Evolutionary conservation across 2,797 vertebrate species (phyloP), one percentile per base, ranked within the genome.

Genomic region (Philypnodon macrostomus): DNA sequence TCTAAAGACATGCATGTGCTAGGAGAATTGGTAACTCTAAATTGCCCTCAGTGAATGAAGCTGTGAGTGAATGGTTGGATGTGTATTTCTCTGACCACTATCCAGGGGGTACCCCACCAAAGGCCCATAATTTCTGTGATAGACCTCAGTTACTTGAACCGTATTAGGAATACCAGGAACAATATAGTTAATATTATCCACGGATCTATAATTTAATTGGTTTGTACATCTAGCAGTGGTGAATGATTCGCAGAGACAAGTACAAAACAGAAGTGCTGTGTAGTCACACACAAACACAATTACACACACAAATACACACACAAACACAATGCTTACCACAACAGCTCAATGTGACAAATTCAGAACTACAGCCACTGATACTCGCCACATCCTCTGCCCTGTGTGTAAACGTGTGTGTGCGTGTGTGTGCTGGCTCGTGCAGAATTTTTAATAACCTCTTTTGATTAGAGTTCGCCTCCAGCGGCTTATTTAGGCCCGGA

Each of bases 401-500:
- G 51, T 75, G 68, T 58, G 24, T 53, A 42, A 63, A 40, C 51
- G 46, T 59, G 57, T 2, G 60, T n/a, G 7, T 40, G 38, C 56
- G 64, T 48, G 54, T 67, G 55, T 53, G 55, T 70, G 58, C 75
- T 83, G 73, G 84, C 80, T 82, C 33, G 58, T 76, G 70, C 70
- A 74, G 81, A 85, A 83, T 88, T 84, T 83, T 88, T 89, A 87
- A 88, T 86, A 87, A 88, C 83, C 82, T 86, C 83, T 85, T 87
- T 88, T 89, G 85, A 90, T 90, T 89, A 88, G 83, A 85, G 78
- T 82, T 66, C 75, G 77, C 88, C 81, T 73, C 69, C 62, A 77
- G 84, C 81, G 62, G 86, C 82, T 88, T 89, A 85, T 85, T 92
- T 92, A 83, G 86, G 89, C 58, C 79, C 76, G 87, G 87, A 89